Conservation (phyloP, 1,140 invertebrate species). For the Ruditapes philippinarum region DNA sequence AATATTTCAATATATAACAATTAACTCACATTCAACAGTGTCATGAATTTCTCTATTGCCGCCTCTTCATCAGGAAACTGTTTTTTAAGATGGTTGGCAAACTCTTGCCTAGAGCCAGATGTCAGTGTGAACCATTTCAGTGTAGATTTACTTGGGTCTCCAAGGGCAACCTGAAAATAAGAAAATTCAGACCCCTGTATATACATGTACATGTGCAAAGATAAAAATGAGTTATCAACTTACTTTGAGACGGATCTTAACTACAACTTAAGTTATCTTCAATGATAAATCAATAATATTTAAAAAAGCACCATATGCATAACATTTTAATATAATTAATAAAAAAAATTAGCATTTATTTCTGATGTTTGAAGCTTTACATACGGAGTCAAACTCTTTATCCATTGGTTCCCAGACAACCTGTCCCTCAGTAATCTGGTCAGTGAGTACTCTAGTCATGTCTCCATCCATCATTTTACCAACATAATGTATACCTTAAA, state of each 20-base stretch:
- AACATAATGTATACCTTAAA: slow-evolving; percentile 86
- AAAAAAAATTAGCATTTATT: too few relatives aligned
- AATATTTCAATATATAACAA: too few relatives aligned
- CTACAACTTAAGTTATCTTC: too few relatives aligned
- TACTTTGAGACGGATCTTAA: too few relatives aligned
- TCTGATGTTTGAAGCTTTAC: too few relatives aligned
- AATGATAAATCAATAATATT: too few relatives aligned
- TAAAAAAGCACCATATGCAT: too few relatives aligned
- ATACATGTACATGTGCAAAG: too few relatives aligned
- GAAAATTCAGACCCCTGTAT: too few relatives aligned
- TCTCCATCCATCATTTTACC: slow-evolving; percentile 84
- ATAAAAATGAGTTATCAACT: too few relatives aligned
- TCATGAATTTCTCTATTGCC: slow-evolving; percentile 85
- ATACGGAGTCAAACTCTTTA: slow-evolving; percentile 84
- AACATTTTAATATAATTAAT: too few relatives aligned
- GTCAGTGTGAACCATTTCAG: slow-evolving; percentile 74
- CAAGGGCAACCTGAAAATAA: slow-evolving; percentile 81
- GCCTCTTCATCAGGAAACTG: slow-evolving; percentile 85
- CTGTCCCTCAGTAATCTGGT: slow-evolving; percentile 86
- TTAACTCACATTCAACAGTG: slow-evolving; percentile 76
- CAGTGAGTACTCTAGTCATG: slow-evolving; percentile 78
- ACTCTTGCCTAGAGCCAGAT: slow-evolving; percentile 76
- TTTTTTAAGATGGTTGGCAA: slow-evolving; percentile 78
- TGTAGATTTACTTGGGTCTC: slow-evolving; percentile 74
- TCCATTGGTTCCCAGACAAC: slow-evolving; percentile 85